Evolutionary conservation across 2,888 invertebrate species (phyloP).

Genomic region (Agrotis clavis): DNA sequence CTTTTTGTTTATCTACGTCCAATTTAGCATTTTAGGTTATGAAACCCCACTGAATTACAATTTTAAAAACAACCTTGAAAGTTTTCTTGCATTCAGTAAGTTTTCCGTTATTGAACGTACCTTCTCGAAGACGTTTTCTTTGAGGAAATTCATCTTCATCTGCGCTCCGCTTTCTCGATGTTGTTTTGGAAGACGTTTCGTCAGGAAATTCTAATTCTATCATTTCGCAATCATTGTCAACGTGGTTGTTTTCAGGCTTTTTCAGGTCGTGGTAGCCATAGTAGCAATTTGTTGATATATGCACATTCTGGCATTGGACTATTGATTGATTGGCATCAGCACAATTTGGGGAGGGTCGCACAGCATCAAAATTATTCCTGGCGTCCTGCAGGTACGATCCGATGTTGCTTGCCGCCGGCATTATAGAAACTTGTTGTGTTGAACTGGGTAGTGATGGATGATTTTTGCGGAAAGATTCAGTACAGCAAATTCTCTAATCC

Average conservation of each 20-base stretch:
- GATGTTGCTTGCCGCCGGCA: constrained; percentile 86
- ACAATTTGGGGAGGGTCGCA: constrained; percentile 86
- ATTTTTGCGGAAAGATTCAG: not conserved
- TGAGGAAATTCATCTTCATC: constrained; percentile 80
- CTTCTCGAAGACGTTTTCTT: constrained; percentile 86
- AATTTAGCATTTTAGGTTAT: constrained; percentile 56
- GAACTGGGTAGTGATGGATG: not conserved
- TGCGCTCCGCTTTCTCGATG: constrained; percentile 84
- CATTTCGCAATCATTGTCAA: constrained; percentile 86
- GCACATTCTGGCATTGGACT: constrained; percentile 86
- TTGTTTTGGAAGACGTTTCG: constrained; percentile 68
- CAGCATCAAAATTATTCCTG: constrained; percentile 87
- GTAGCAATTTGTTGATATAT: constrained; percentile 89
- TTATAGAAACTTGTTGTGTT: constrained; percentile 61
- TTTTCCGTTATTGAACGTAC: constrained; percentile 79
- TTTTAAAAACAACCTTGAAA: constrained; percentile 28
- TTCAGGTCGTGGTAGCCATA: constrained; percentile 88
- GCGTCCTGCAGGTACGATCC: constrained; percentile 85
- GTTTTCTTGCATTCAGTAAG: constrained; percentile 73
- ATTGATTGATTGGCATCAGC: constrained; percentile 80
- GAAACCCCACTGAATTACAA: constrained; percentile 75
- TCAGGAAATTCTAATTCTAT: constrained; percentile 72
- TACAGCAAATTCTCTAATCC: constrained; percentile 4
- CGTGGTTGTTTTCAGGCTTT: constrained; percentile 69
- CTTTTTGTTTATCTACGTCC: too few species aligned